These are phyloP conservation scores for Zophobas morio DNA, from an alignment of 1,140 invertebrate genomes.

Conservation along the genomic window DNA sequence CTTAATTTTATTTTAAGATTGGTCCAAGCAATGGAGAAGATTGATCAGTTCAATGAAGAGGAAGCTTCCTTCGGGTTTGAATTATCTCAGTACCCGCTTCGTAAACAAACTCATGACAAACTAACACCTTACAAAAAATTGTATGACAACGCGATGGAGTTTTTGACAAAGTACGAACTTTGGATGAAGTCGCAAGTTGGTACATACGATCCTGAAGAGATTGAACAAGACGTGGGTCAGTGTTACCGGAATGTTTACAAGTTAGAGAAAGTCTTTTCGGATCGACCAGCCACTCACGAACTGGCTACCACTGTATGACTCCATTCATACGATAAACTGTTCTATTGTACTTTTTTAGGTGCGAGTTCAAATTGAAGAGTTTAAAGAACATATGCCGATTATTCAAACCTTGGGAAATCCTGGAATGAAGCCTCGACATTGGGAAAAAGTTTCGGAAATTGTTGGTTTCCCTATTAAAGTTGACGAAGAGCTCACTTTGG, in stretches of 20 bases:
- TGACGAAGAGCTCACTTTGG: conserved; percentile 86
- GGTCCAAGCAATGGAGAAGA: conserved; percentile 81
- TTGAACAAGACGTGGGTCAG: conserved; percentile 86
- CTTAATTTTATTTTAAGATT: conserved; percentile 65
- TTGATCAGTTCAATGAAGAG: conserved; percentile 93
- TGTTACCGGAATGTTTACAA: conserved; percentile 89
- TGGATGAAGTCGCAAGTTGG: conserved; percentile 91
- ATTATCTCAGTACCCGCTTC: conserved; percentile 88
- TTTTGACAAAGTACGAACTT: conserved; percentile 84
- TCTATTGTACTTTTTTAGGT: conserved; percentile 56
- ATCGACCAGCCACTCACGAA: conserved; percentile 76
- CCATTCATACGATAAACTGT: background rate
- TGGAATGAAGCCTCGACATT: conserved; percentile 92
- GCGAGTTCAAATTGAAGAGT: conserved; percentile 86
- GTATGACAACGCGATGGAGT: conserved; percentile 90
- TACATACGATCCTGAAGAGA: conserved; percentile 88
- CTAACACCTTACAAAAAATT: conserved; percentile 89
- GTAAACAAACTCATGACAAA: conserved; percentile 82
- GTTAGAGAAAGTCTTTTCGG: conserved; percentile 88
- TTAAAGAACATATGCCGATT: conserved; percentile 91
- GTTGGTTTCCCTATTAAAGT: conserved; percentile 94
- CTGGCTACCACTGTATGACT: conserved; percentile 76
- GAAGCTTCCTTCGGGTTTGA: conserved; percentile 93
- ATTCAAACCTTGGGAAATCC: conserved; percentile 95
- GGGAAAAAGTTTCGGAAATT: conserved; percentile 96